Conservation (phyloP, 2,113 vertebrate species). For the Salvelinus sp. region DNA sequence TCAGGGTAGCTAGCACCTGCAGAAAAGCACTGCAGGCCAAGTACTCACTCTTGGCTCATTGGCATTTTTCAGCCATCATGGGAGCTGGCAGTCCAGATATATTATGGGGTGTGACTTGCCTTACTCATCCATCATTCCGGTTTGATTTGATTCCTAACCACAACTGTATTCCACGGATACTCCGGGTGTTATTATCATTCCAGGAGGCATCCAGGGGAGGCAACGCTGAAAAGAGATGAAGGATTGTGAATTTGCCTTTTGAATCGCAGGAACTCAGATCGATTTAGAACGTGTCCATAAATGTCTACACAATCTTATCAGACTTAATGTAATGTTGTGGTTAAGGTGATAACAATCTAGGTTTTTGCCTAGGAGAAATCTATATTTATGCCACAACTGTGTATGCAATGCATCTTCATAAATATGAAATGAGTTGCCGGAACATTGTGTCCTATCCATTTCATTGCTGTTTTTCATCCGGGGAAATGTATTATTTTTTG, state of each 20-base stretch:
- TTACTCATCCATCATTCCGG: slow-evolving; percentile 66
- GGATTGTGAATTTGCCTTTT: slow-evolving; percentile 62
- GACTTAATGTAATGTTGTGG: slow-evolving; percentile 60
- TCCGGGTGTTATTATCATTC: slow-evolving; percentile 64
- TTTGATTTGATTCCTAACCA: slow-evolving; percentile 60
- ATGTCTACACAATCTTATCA: slow-evolving; percentile 69
- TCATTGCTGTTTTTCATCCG: slow-evolving; percentile 20
- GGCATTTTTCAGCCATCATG: slow-evolving; percentile 53
- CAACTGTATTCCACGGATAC: slow-evolving; percentile 45
- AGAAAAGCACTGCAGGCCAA: slow-evolving; percentile 17
- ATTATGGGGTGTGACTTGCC: slow-evolving; percentile 64
- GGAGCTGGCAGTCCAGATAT: slow-evolving; percentile 54
- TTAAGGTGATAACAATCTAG: slow-evolving; percentile 63
- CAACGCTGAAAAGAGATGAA: slow-evolving; percentile 68
- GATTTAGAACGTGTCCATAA: slow-evolving; percentile 69
- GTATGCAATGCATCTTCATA: slow-evolving; percentile 26
- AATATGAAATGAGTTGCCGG: slow-evolving; percentile 12
- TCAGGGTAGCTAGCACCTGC: slow-evolving; percentile 50
- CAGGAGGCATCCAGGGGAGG: slow-evolving; percentile 47
- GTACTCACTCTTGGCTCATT: slow-evolving; percentile 40
- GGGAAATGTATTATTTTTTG: background rate
- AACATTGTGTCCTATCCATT: slow-evolving; percentile 39
- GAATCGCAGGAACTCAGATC: slow-evolving; percentile 65
- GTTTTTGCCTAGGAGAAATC: slow-evolving; percentile 36
- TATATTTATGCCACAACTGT: slow-evolving; percentile 58